Conservation (phyloP, 2,888 invertebrate species). For the Cephonodes hylas region DNA sequence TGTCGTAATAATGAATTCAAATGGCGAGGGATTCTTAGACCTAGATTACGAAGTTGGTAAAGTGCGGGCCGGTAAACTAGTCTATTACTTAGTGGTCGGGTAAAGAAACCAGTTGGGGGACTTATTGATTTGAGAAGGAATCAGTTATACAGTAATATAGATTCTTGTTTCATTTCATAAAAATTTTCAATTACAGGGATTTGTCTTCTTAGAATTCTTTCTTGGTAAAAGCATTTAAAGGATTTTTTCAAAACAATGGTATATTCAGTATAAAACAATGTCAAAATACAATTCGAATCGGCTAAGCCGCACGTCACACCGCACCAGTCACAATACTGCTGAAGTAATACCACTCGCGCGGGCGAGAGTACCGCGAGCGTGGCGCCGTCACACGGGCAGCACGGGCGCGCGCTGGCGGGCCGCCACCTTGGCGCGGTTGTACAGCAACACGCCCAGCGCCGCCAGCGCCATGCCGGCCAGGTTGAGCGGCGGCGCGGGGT, state of each 20-base stretch:
- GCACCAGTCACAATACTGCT: background rate
- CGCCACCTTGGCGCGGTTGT: conserved; percentile 83
- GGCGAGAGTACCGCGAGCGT: conserved; percentile 31
- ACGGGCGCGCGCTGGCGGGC: conserved; percentile 19
- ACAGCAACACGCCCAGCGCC: conserved; percentile 92
- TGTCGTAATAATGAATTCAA: too few species aligned
- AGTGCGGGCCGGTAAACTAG: too few species aligned
- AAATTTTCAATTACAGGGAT: too few species aligned
- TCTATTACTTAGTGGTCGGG: too few species aligned
- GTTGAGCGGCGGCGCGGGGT: conserved; percentile 94
- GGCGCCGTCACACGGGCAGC: conserved; percentile 13
- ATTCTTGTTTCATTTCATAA: too few species aligned
- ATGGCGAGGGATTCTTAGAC: too few species aligned
- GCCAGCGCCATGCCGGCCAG: conserved; percentile 95
- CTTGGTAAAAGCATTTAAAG: background rate
- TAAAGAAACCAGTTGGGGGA: too few species aligned
- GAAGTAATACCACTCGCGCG: background rate
- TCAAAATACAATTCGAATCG: conserved; percentile 4
- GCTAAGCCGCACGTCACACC: background rate
- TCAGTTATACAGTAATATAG: too few species aligned
- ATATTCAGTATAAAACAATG: conserved; percentile 17
- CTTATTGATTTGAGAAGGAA: too few species aligned
- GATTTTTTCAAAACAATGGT: conserved; percentile 13
- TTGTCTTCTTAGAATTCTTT: background rate
- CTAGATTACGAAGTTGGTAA: too few species aligned